phyloP scores from a whole-genome alignment of 1,140 invertebrate species.

The Lasioglossum albipes region DNA sequence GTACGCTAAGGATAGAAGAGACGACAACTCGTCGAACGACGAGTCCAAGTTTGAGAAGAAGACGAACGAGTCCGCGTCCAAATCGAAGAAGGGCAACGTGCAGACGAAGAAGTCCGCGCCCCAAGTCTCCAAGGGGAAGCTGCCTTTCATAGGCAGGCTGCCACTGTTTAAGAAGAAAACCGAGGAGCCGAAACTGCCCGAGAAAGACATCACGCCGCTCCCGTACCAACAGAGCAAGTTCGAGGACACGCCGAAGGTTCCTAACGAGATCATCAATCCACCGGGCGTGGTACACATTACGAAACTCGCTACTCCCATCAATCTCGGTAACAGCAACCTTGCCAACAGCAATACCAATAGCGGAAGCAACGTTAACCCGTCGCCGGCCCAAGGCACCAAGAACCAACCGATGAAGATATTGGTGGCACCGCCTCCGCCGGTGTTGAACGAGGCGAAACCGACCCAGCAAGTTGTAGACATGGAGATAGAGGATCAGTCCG shows the following conservation, averaged over 20 bases:
- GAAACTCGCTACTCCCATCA: slow-evolving; percentile 78
- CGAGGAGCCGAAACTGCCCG: slow-evolving; percentile 76
- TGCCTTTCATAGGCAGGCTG: slow-evolving; percentile 86
- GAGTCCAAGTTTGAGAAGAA: slow-evolving; percentile 80
- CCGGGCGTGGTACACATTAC: slow-evolving; percentile 82
- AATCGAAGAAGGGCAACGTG: slow-evolving; percentile 67
- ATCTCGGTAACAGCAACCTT: slow-evolving; percentile 52
- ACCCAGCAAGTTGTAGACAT: slow-evolving; percentile 76
- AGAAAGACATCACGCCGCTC: slow-evolving; percentile 75
- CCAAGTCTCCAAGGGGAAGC: slow-evolving; percentile 78
- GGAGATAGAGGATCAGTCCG: slow-evolving; percentile 79
- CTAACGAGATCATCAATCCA: slow-evolving; percentile 78
- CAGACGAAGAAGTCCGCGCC: slow-evolving; percentile 65
- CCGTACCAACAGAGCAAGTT: slow-evolving; percentile 77
- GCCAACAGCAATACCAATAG: slow-evolving; percentile 50
- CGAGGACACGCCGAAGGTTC: slow-evolving; percentile 76
- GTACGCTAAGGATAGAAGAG: slow-evolving; percentile 71
- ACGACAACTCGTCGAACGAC: slow-evolving; percentile 74
- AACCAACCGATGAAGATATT: slow-evolving; percentile 72
- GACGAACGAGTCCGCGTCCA: slow-evolving; percentile 65
- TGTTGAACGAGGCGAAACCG: slow-evolving; percentile 68
- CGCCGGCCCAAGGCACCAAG: slow-evolving; percentile 2
- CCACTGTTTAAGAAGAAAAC: slow-evolving; percentile 85
- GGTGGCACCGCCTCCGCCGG: slow-evolving; percentile 74
- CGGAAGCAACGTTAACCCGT: slow-evolving; percentile 30